Conservation (phyloP, 2,888 invertebrate genomes). For the Macropis europaea region DNA sequence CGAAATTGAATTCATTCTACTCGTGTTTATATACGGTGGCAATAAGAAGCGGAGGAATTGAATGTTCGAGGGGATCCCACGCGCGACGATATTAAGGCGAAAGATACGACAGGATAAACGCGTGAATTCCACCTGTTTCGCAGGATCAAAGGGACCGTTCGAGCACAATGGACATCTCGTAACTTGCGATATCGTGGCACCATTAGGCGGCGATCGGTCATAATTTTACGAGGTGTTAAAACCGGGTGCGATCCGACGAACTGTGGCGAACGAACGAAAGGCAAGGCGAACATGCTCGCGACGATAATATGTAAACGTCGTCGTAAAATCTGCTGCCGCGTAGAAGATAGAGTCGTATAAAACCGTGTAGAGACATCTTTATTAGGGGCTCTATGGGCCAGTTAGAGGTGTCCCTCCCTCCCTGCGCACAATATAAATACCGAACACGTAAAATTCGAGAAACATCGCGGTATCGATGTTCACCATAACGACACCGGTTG, state of each 20-base stretch:
- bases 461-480: slow-evolving; percentile 39
- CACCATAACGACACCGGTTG: slow-evolving; percentile 40
- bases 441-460: slow-evolving; percentile 48
- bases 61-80: slow-evolving; percentile 9
- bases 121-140: slow-evolving; percentile 40
- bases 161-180: slow-evolving; percentile 49
- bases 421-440: slow-evolving; percentile 17
- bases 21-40: neutral
- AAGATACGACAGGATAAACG: slow-evolving; percentile 19
- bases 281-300: slow-evolving; percentile 39
- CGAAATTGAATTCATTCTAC: slow-evolving; percentile 13
- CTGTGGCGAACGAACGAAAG: slow-evolving; percentile 14
- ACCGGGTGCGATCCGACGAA: slow-evolving; percentile 63
- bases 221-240: slow-evolving; percentile 71
- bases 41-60: neutral
- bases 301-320: slow-evolving; percentile 63
- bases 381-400: slow-evolving; percentile 54
- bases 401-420: slow-evolving; percentile 40
- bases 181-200: slow-evolving; percentile 52
- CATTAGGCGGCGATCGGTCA: slow-evolving; percentile 61
- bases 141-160: slow-evolving; percentile 49
- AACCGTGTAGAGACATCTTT: slow-evolving; percentile 65
- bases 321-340: slow-evolving; percentile 61
- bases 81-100: slow-evolving; percentile 19
- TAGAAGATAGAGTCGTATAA: slow-evolving; percentile 61